Evolutionary conservation across 1,140 invertebrate genomes (phyloP), one percentile per base, ranked within the genome.

Genomic region (Andrena cerasifolii): DNA sequence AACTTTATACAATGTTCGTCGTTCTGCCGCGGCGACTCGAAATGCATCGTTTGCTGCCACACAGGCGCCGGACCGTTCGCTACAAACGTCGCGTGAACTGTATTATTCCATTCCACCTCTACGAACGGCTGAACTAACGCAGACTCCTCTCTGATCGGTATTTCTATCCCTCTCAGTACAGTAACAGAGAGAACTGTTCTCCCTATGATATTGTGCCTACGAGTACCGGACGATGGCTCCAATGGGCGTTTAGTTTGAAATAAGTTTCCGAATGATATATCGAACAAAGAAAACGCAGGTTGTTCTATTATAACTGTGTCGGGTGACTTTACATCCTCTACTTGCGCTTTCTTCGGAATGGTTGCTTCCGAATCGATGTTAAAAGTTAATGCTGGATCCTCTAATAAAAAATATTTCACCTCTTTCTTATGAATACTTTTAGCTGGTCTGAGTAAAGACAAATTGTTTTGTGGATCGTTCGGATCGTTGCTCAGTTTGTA

Each of bases 101-200:
- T 82, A 12, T 86, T 85, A 31, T 89, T 89, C 91, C 91, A 92
- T 63, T 92, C 86, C n/a, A 93, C 86, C 59, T 92, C 90, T 7
- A 92, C 61, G 0, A 92, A 51, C 2, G 92, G 91, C 59, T 91
- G 90, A 12, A 92, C 87, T 36, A 90, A 56, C 4, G 90, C 90
- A 6, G 91, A 91, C 58, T 93, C 92, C 75, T 92, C 91, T 66
- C 91, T 89, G 8, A 93, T 87, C 8, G 92, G 91, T 45, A 93
- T 83, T 78, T 92, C 91, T 8, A 92, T 87, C 6, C 90, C 92
- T 47, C 92, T 58, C 0, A 93, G 72, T 1, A 93, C 75, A 2
- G 87, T 92, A 16, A 92, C 84, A 5, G 84, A 86, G 0, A 92
- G 63, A 18, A 91, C 66, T 62, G 91, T 89, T 45, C 88, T 91